Evolutionary conservation across 2,888 invertebrate species (phyloP), one percentile per base, ranked within the genome.

Genomic region (Orthosia incerta): DNA sequence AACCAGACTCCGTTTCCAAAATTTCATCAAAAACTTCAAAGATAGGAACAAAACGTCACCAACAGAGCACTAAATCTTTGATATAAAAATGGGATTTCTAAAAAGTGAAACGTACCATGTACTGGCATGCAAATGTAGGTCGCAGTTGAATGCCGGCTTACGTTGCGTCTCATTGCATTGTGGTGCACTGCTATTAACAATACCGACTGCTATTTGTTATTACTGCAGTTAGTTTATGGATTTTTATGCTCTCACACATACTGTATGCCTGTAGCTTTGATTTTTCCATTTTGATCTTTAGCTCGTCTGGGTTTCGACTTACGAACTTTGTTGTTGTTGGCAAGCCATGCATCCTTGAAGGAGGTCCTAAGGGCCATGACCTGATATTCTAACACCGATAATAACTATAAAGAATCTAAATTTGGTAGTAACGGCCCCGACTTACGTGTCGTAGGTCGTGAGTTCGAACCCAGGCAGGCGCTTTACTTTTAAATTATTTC

Each of bases 31-130:
- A 18, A 56, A 18, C 15, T 5, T 39, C 64, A 2, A 16, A 39
- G 4, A 55, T 20, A 2, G 15, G 9, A 11, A 18, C 26, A 67
- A 50, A 68, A 23, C 45, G 45, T 48, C 57, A 62, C 26, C 12
- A 65, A 48, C 57, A 46, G 3, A 51, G 62, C 13, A 46, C 23
- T 66, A 67, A 53, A 62, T 75, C 67, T 78, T 59, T 64, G 78
- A 83, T 83, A 83, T 69, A 66, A 76, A 76, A 82, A 86, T 82
- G 71, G 79, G 75, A 75, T 85, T 86, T 86, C 86, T 86, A 85
- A 81, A 81, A 83, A 81, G 85, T 82, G 86, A 85, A 85, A 80
- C 80, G 82, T 75, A 55, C 65, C 60, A 66, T 69, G 67, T 66
- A 65, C 70, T 67, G 65, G 63, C 74, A 80, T 80, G 80, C 74